Conservation (phyloP, 2,888 invertebrate genomes). For the Cerastis rubricosa region DNA sequence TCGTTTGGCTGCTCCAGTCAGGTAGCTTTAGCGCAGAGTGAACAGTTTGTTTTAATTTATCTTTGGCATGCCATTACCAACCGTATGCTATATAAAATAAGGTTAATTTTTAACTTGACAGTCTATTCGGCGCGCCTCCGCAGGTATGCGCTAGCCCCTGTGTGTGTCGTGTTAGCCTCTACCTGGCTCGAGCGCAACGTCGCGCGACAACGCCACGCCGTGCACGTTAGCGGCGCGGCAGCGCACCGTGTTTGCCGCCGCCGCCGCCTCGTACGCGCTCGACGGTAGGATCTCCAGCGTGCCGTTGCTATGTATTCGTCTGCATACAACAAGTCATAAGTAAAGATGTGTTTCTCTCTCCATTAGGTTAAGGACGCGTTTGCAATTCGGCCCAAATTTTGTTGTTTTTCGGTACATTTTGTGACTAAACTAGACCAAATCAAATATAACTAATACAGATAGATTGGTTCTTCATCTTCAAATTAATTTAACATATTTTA, state of each 20-base stretch:
- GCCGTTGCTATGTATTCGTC: constrained; percentile 78
- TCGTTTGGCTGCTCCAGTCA: neutral
- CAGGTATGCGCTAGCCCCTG: neutral
- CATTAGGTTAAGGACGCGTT: too few species aligned
- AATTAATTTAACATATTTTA: too few species aligned
- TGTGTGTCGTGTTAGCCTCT: neutral
- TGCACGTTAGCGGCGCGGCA: constrained; percentile 94
- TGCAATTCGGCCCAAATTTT: too few species aligned
- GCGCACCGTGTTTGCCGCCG: constrained; percentile 78
- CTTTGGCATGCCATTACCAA: neutral
- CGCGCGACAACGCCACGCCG: constrained; percentile 94
- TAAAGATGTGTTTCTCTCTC: neutral
- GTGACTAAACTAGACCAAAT: too few species aligned
- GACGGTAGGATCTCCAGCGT: constrained; percentile 78
- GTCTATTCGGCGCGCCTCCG: too few species aligned
- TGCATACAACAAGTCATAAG: constrained; percentile 34
- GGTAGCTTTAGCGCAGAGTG: neutral
- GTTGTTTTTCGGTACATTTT: too few species aligned
- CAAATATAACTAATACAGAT: too few species aligned
- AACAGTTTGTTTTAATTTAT: neutral
- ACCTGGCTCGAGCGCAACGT: constrained; percentile 95
- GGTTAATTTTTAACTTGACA: neutral
- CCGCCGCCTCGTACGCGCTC: constrained; percentile 51
- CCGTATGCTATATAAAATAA: neutral
- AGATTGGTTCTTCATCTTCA: too few species aligned